Evolutionary conservation across 2,797 vertebrate species (phyloP).

Genomic region (Galagoides demidoff): DNA sequence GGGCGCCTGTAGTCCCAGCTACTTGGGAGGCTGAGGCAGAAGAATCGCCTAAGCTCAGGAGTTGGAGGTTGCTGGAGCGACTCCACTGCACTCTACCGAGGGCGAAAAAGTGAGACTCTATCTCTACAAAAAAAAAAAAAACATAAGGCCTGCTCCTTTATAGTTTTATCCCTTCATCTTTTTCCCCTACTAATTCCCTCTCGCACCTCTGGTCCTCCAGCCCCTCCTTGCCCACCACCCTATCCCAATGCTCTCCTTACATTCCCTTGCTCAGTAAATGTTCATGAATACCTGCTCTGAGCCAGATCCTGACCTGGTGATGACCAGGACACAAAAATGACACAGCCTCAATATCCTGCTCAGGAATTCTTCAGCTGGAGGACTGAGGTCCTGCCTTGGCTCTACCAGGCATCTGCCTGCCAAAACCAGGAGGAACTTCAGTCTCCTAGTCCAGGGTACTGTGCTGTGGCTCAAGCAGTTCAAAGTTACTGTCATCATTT

Average conservation of each 20-base stretch:
- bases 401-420: background rate
- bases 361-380: background rate
- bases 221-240: too few species aligned
- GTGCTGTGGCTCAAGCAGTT: too few species aligned
- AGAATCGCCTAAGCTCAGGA: too few species aligned
- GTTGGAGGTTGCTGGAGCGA: too few species aligned
- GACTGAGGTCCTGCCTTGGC: background rate
- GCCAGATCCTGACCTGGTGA: background rate
- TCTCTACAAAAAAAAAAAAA: too few species aligned
- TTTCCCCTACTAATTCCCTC: background rate
- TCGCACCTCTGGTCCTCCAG: background rate
- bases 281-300: background rate
- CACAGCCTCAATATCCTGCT: rapidly evolving
- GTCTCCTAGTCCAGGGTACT: too few species aligned
- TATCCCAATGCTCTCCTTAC: background rate
- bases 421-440: too few species aligned
- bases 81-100: too few species aligned
- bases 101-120: too few species aligned
- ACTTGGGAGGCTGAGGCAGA: too few species aligned
- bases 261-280: rapidly evolving
- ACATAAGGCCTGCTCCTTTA: background rate
- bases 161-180: background rate
- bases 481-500: background rate
- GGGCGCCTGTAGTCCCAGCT: too few species aligned
- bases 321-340: rapidly evolving